Conservation (phyloP, 2,888 invertebrate species). For the Synanthedon formicaeformis region DNA sequence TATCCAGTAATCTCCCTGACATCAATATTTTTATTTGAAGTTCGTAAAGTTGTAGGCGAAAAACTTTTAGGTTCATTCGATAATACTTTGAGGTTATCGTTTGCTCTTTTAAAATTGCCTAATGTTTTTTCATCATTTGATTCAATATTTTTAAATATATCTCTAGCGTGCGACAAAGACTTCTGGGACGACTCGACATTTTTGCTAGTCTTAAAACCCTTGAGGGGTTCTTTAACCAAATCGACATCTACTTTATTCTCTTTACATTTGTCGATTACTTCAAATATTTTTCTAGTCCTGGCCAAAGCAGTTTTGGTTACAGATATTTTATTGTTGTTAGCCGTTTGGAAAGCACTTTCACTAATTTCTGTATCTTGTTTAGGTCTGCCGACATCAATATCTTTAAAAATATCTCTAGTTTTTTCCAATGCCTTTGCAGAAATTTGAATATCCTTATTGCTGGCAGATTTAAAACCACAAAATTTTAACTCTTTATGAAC, state of each 20-base stretch:
- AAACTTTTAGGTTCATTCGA: too few species aligned
- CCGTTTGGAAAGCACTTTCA: constrained; percentile 17
- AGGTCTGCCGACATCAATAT: background rate
- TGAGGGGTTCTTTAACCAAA: background rate
- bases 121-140: too few species aligned
- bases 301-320: constrained; percentile 8
- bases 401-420: background rate
- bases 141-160: too few species aligned
- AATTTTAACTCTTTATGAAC: background rate
- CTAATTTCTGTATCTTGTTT: too few species aligned
- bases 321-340: constrained; percentile 20
- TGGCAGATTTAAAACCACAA: background rate
- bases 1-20: too few species aligned
- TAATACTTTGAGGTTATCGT: too few species aligned
- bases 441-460: background rate
- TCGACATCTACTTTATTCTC: background rate
- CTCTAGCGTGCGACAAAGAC: too few species aligned
- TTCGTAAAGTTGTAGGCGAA: too few species aligned
- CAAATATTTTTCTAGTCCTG: constrained; percentile 20
- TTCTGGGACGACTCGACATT: too few species aligned
- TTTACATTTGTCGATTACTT: background rate
- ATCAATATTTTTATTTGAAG: too few species aligned
- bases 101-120: too few species aligned
- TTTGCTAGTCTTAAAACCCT: too few species aligned
- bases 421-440: background rate